Evolutionary conservation across 2,888 invertebrate genomes (phyloP).

Genomic region (Xestia ashworthii): DNA sequence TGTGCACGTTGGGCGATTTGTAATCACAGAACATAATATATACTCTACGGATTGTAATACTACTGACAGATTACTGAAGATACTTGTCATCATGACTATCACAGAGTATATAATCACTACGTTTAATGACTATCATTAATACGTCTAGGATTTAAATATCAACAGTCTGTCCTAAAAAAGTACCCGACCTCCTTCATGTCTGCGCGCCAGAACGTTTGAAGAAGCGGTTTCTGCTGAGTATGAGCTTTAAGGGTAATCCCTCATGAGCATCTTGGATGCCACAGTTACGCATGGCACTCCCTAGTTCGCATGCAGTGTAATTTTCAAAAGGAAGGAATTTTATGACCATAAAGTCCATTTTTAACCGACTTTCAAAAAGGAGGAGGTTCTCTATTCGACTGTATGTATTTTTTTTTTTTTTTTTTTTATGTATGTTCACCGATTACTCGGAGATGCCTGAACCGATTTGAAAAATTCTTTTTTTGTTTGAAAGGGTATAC

Average conservation of each 20-base stretch:
- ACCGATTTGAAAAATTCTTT: too few relatives aligned
- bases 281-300: background rate
- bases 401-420: too few relatives aligned
- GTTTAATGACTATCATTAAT: background rate
- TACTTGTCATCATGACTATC: background rate
- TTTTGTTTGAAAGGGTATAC: too few relatives aligned
- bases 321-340: background rate
- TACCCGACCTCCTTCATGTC: background rate
- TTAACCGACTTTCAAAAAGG: too few relatives aligned
- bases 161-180: background rate
- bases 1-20: background rate
- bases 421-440: background rate
- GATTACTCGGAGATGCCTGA: too few relatives aligned
- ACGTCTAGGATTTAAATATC: background rate
- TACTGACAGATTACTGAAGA: conserved; percentile 6
- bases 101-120: too few relatives aligned
- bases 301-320: background rate
- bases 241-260: background rate
- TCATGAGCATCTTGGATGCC: background rate
- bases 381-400: too few relatives aligned
- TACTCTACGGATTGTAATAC: too few relatives aligned
- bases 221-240: background rate
- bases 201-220: background rate
- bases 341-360: too few relatives aligned
- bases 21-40: too few relatives aligned